Base-by-base conservation (phyloP, 2,888 invertebrate species). In the Apamea sordens region DNA sequence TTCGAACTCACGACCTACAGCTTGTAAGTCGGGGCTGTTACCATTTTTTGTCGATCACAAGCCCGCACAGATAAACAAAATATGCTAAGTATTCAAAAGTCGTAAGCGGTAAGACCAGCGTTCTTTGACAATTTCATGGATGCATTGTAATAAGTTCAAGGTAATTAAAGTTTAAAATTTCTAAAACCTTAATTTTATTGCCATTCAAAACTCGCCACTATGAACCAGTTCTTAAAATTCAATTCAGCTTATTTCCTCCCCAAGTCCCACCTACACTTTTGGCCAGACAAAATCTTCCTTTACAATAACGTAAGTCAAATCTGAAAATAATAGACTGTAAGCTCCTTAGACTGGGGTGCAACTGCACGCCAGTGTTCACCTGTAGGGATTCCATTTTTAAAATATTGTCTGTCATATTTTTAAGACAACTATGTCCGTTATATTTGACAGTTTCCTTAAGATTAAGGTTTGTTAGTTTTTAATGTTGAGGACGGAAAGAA, bases 261-360 rank as follows among this genome's bases (percentile, higher is more conserved):
- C 36, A 53, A 53, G 36, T 50, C 13, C 0, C 21, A 6, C 28
- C 56, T 63, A 41, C 56, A 76, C 74, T 82, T 83, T 59, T 44
- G 72, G 65, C 86, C 63, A 78, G 77, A 80, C 73, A 78, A 80
- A 77, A 77, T 81, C 79, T 77, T 70, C 74, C 82, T 77, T 79
- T 65, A 77, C 72, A 79, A 83, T 84, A 85, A 77, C 73, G 72
- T 41, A 85, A 86, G 79, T 83, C 72, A 89, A 92, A 92, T 90
- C 91, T 90, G 79, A 80, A 91, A 92, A 91, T 92, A 92, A 92
- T 92, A 88, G 91, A 79, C 86, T 50, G 44, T 92, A 92, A 92
- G 92, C 92, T 78, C 41, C 91, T 92, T 91, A 92, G 59, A 65
- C 61, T 41, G 79, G 80, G 75, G 74, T 82, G 84, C 86, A 86